Conservation (phyloP, 2,113 vertebrate genomes). For the Sebastes schlegelii region DNA sequence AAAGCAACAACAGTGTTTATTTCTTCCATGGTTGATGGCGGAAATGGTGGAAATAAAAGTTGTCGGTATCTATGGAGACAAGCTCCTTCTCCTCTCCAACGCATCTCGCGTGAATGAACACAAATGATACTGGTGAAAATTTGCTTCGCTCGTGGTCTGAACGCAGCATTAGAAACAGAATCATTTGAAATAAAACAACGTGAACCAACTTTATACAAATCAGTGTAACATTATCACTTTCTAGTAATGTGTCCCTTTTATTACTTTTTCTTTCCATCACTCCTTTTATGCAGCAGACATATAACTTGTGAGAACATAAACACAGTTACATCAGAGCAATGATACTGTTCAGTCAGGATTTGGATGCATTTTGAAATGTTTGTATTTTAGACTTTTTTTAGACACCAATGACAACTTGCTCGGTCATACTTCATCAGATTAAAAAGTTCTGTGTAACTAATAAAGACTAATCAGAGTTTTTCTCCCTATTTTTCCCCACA, state of each 20-base stretch:
- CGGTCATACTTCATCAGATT: background rate
- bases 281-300: background rate
- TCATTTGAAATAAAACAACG: too few relatives aligned
- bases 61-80: too few relatives aligned
- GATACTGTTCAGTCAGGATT: background rate
- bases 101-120: too few relatives aligned
- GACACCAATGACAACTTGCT: background rate
- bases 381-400: background rate
- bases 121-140: too few relatives aligned
- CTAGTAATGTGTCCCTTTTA: background rate
- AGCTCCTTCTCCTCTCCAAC: too few relatives aligned
- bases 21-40: too few relatives aligned
- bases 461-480: background rate
- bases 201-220: background rate
- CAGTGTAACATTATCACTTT: background rate
- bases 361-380: background rate
- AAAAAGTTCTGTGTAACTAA: too few relatives aligned
- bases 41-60: too few relatives aligned
- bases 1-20: too few relatives aligned
- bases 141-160: too few relatives aligned
- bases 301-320: background rate
- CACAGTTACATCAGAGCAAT: background rate
- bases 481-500: constrained; percentile 51
- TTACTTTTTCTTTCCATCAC: background rate
- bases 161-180: too few relatives aligned